Conservation (phyloP, 2,797 vertebrate genomes). For the Molothrus aeneus region DNA sequence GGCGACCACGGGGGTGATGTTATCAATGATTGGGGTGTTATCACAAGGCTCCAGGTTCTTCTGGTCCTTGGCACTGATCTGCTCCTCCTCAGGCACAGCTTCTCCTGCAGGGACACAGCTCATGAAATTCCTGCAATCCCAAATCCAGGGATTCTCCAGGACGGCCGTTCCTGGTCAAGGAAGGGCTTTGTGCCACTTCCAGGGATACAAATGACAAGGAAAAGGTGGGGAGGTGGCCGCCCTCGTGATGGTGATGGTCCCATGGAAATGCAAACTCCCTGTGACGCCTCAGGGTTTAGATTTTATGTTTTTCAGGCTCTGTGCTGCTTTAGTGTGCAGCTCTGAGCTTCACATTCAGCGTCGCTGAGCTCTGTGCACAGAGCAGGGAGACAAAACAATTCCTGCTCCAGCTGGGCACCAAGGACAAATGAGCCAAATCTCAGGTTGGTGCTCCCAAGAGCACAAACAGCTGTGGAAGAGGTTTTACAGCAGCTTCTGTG, state of each 20-base stretch:
- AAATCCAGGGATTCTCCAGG: fast-evolving
- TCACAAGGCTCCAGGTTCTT: slow-evolving; percentile 84
- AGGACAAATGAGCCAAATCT: too few relatives aligned
- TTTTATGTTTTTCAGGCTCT: not conserved
- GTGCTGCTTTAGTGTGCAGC: not conserved
- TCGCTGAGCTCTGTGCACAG: too few relatives aligned
- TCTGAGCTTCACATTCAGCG: too few relatives aligned
- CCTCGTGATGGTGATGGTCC: not conserved
- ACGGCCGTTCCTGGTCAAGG: fast-evolving
- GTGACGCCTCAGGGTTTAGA: not conserved
- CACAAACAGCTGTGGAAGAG: too few relatives aligned
- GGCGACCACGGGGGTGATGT: slow-evolving; percentile 73
- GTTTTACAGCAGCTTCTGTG: too few relatives aligned
- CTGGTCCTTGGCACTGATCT: slow-evolving; percentile 87
- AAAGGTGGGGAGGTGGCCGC: not conserved
- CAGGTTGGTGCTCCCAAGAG: not conserved
- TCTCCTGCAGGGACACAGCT: slow-evolving; percentile 78
- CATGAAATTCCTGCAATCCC: fast-evolving
- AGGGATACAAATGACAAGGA: fast-evolving
- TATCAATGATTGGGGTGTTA: slow-evolving; percentile 85
- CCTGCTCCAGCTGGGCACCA: too few relatives aligned
- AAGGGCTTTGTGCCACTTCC: not conserved
- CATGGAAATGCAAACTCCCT: not conserved
- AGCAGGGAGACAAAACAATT: too few relatives aligned
- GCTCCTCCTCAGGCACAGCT: slow-evolving; percentile 89